Evolutionary conservation across 2,113 vertebrate genomes (phyloP), one percentile per base, ranked within the genome.

Genomic region (Podiceps cristatus): DNA sequence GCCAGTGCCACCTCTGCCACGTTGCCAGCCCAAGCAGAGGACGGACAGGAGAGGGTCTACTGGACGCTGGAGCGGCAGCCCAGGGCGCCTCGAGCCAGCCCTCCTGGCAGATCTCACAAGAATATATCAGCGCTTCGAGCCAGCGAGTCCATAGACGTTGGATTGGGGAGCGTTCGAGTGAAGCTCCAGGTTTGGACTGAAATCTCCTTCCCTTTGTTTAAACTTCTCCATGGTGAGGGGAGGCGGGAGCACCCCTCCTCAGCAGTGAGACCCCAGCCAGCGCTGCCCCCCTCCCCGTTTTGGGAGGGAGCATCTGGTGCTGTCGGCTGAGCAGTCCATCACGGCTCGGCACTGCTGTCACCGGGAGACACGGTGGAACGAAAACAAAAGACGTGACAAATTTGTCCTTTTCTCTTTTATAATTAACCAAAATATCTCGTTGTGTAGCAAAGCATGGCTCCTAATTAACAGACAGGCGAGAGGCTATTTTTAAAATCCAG

Each of bases 371-470:
- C 86, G 60, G 93, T 50, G 92, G 96, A 98, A 98, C 77, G 27
- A 98, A 98, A 98, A 98, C 98, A 98, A 98, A 98, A 98, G 98
- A 98, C 63, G 94, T 98, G 98, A 98, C 98, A 98, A 98, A 98
- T 98, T 96, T 98, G 98, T 98, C 97, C 97, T 97, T 98, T 98
- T 98, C 97, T 98, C 95, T 98, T 98, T 97, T 40, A 95, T 98
- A 98, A 98, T 99, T 98, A 98, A 98, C 98, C 98, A 98, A 98
- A 98, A 98, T 98, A 98, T 98, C 98, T 97, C 95, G 76, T 98
- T 95, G 93, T 97, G 98, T 97, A 98, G 98, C 98, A 98, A 98
- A 97, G 98, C 97, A 22, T 73, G 77, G 96, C 95, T 98, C 96
- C 98, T 98, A 98, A 99, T 98, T 98, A 98, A 98, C 97, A 98